phyloP scores from a whole-genome alignment of 1,140 invertebrate species.

The Mycetomoellerius zeteki region DNA sequence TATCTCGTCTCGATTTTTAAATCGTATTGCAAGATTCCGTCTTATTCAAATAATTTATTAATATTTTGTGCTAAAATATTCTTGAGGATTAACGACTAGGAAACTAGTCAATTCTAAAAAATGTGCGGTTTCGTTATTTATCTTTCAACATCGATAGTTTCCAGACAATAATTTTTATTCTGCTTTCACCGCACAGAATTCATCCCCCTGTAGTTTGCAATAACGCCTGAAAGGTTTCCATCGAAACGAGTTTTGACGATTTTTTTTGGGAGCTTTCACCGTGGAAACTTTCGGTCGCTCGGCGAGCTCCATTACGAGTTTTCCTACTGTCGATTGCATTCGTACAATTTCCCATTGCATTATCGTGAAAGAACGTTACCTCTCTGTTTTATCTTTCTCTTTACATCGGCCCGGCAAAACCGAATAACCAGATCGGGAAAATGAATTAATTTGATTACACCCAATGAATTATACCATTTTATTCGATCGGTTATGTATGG shows the following conservation, averaged over 20 bases:
- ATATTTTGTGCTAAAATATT: neutral
- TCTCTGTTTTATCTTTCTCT: constrained; percentile 28
- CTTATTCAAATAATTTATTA: neutral
- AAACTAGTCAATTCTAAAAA: neutral
- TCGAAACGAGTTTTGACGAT: constrained; percentile 59
- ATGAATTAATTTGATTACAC: constrained; percentile 62
- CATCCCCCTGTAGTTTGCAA: constrained; percentile 53
- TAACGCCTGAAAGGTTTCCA: constrained; percentile 65
- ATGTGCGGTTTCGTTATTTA: constrained; percentile 15
- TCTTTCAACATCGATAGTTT: constrained; percentile 5
- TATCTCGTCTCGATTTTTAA: neutral
- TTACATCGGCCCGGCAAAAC: neutral
- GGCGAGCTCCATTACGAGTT: constrained; percentile 60
- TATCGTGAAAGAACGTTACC: constrained; percentile 63
- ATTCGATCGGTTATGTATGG: neutral
- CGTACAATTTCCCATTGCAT: constrained; percentile 61
- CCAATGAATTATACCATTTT: constrained; percentile 18
- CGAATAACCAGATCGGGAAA: constrained; percentile 26
- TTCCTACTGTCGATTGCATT: constrained; percentile 59
- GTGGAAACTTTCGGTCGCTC: constrained; percentile 62
- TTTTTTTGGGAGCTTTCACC: constrained; percentile 41
- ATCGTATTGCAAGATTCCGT: neutral
- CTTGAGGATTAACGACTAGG: neutral
- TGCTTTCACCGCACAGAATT: constrained; percentile 60
- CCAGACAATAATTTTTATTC: constrained; percentile 16